Percentiles rank a stretch among this genome's conserved stretches.
Conservation (phyloP, 2,113 vertebrate genomes). For the Carassius gibelio region DNA sequence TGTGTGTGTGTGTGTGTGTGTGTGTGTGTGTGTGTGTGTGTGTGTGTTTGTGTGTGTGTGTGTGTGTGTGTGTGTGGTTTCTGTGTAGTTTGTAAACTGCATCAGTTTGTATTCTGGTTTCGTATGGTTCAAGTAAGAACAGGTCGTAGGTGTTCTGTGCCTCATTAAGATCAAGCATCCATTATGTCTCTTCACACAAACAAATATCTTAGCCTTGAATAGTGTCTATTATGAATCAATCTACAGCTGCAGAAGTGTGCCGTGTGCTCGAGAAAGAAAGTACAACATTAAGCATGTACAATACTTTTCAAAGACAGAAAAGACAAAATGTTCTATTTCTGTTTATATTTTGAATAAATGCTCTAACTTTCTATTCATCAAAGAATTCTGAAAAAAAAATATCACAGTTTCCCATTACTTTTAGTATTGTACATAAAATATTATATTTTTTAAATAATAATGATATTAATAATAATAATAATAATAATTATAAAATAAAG, state of each 20-base stretch:
- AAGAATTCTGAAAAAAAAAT: not conserved
- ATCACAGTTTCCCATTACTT: too few species aligned
- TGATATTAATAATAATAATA: too few species aligned
- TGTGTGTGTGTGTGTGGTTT: too few species aligned
- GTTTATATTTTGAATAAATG: too few species aligned
- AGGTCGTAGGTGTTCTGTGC: not conserved
- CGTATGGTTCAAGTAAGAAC: not conserved
- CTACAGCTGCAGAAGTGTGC: not conserved
- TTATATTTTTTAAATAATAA: too few species aligned
- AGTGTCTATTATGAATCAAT: constrained; percentile 6
- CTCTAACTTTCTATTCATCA: not conserved
- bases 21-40: too few species aligned
- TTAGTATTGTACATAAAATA: too few species aligned
- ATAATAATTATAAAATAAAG: too few species aligned
- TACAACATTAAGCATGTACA: not conserved
- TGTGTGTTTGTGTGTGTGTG: too few species aligned
- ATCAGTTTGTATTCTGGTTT: not conserved
- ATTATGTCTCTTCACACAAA: not conserved
- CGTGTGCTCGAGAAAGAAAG: not conserved
- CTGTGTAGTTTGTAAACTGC: not conserved
- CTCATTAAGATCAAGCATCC: not conserved
- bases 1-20: too few species aligned
- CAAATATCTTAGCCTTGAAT: not conserved
- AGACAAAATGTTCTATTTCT: too few species aligned
- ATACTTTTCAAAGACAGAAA: not conserved